A percentile compares a stretch with the other conserved stretches of the same genome.
phyloP scores from a whole-genome alignment of 2,797 vertebrate genomes.

The Denticeps clupeoides region DNA sequence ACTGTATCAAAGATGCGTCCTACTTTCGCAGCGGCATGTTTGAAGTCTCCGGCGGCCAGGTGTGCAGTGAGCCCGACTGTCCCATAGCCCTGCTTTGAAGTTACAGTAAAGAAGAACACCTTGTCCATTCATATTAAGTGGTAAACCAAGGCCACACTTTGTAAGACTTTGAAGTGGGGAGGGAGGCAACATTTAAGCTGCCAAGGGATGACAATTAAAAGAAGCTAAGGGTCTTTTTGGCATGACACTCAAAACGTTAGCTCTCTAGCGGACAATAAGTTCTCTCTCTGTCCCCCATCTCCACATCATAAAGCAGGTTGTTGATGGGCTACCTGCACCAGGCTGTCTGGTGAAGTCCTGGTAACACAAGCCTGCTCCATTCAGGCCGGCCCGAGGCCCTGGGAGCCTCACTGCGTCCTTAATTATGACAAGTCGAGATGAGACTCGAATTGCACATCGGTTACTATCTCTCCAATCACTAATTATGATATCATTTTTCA shows the following conservation, averaged over 20 bases:
- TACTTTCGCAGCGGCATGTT: neutral
- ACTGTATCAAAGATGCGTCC: neutral
- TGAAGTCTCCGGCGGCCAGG: neutral
- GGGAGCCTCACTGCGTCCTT: constrained; percentile 38
- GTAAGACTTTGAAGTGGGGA: neutral
- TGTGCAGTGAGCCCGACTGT: neutral
- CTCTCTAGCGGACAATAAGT: constrained; percentile 48
- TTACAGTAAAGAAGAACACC: neutral
- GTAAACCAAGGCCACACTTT: neutral
- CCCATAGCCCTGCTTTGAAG: neutral
- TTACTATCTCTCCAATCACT: constrained; percentile 63
- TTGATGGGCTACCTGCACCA: constrained; percentile 54
- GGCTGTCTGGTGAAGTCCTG: constrained; percentile 25
- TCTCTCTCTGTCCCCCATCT: constrained; percentile 40
- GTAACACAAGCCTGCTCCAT: constrained; percentile 42
- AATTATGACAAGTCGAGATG: constrained; percentile 58
- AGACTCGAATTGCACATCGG: constrained; percentile 62
- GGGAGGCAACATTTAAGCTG: neutral
- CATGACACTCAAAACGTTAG: constrained; percentile 53
- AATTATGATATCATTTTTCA: constrained; percentile 85
- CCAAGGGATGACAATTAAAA: constrained; percentile 22
- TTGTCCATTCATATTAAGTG: neutral
- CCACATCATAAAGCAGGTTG: constrained; percentile 38
- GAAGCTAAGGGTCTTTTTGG: constrained; percentile 48
- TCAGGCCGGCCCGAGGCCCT: constrained; percentile 41